Evolutionary conservation across 2,797 vertebrate genomes (phyloP), one percentile per base, ranked within the genome.

Genomic region (Sebastes ruberrimus): DNA sequence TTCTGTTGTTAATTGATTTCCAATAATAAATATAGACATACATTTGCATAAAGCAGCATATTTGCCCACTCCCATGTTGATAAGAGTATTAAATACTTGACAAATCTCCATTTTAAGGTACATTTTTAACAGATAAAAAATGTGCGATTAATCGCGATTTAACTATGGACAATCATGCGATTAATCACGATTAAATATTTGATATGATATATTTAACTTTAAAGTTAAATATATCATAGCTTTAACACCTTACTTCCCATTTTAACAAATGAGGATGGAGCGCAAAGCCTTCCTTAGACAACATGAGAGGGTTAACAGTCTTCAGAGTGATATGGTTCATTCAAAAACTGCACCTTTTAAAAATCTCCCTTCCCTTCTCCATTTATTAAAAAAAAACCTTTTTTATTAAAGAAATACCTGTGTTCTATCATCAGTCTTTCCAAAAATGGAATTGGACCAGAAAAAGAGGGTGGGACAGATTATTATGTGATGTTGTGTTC

Each of bases 281-380:
- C 9, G 1, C n/a, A 16, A 33, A 2, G 30, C 20, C 42, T 32
- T 33, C 16, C 5, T 46, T 27, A 11, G 38, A 61, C 32, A 35
- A 13, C 42, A 63, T 57, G 8, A 71, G 38, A 49, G 9, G 9
- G 16, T 68, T 35, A 42, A 60, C 30, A 66, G 66, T 46, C 60
- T 81, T 57, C 30, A 67, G 67, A 66, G 80, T 78, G 72, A 81
- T 77, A 30, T 79, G 80, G 82, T 89, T 84, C 84, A 87, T 88
- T 85, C 78, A 85, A 60, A n/a, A 87, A 71, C 23, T 18, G 20
- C 73, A 52, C 11, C 33, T 16, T 28, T 27, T n/a, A 7, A 46
- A 33, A 23, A 59, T 71, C 25, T 33, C 22, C 38, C 68, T 57
- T 57, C 22, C 30, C 64, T 14, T 42, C 32, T 63, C 18, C 10